Percentiles rank a stretch among this genome's conserved stretches.
These are phyloP conservation scores for Stramonita haemastoma DNA, from an alignment of 2,888 invertebrate species.

Conservation along the genomic window DNA sequence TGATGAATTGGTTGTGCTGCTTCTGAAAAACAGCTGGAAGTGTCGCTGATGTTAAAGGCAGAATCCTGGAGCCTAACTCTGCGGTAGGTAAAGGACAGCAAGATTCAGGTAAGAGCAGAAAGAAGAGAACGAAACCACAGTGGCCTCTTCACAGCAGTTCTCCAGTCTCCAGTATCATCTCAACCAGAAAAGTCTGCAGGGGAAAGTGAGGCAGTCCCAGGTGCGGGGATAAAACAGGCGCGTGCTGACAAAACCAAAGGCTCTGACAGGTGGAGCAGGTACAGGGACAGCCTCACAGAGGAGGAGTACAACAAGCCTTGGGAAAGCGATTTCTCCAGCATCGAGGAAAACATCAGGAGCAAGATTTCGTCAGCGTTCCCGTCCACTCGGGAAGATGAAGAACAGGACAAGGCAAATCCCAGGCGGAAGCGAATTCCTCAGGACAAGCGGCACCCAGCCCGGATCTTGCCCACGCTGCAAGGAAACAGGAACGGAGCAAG, in stretches of 20 bases:
- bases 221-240: neutral
- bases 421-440: neutral
- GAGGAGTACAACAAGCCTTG: conserved; percentile 32
- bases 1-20: neutral
- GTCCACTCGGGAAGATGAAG: neutral
- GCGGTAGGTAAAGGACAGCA: neutral
- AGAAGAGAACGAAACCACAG: neutral
- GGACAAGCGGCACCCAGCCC: neutral
- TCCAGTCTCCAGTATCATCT: neutral
- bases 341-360: conserved; percentile 21
- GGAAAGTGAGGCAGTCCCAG: neutral
- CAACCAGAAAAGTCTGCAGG: neutral
- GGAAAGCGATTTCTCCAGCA: conserved; percentile 23
- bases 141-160: neutral
- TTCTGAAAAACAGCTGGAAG: neutral
- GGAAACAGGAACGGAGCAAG: neutral
- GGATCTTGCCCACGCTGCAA: neutral
- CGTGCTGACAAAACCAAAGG: neutral
- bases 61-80: neutral
- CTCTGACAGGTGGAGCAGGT: neutral
- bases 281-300: conserved; percentile 26
- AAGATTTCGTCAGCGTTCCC: conserved; percentile 1
- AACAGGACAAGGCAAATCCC: neutral
- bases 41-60: neutral
- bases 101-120: neutral